Percentiles rank a stretch among this genome's conserved stretches.
Conservation (phyloP, 2,113 vertebrate species). For the Lutjanus erythropterus region DNA sequence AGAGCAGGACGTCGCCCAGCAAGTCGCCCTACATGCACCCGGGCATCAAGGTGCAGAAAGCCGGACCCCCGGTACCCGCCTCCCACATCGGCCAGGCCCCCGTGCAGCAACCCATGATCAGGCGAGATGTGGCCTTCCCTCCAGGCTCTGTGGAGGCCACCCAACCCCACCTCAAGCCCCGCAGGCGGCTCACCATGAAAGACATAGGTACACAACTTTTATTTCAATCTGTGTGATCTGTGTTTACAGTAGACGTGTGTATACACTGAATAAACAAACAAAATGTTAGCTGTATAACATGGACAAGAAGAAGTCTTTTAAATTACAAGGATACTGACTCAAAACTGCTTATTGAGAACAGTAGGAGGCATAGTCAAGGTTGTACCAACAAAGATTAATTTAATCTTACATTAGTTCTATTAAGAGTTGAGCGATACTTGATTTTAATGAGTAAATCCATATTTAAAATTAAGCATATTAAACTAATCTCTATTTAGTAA, state of each 20-base stretch:
- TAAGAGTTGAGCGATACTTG: too few species aligned
- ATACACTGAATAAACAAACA: background rate
- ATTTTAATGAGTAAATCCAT: too few species aligned
- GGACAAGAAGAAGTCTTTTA: too few species aligned
- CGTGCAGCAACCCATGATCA: slow-evolving; percentile 93
- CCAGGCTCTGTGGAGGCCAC: slow-evolving; percentile 95
- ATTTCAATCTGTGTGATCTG: background rate
- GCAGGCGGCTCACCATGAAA: slow-evolving; percentile 93
- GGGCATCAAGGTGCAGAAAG: slow-evolving; percentile 98
- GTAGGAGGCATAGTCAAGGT: too few species aligned
- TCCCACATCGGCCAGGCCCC: slow-evolving; percentile 93
- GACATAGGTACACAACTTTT: slow-evolving; percentile 89
- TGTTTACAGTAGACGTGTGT: background rate
- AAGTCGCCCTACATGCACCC: slow-evolving; percentile 96
- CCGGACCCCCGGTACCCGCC: slow-evolving; percentile 94
- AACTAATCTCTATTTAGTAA: too few species aligned
- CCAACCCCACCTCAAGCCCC: slow-evolving; percentile 94
- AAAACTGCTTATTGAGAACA: background rate
- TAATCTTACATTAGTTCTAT: too few species aligned
- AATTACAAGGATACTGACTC: background rate
- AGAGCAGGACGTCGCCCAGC: slow-evolving; percentile 96
- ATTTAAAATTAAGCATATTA: too few species aligned
- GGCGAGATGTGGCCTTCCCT: slow-evolving; percentile 95
- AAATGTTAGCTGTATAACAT: background rate
- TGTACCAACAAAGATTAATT: too few species aligned